A percentile compares a stretch with the other conserved stretches of the same genome.
These are phyloP conservation scores for Paraplagusia blochii DNA, from an alignment of 2,113 vertebrate species.

Conservation along the genomic window DNA sequence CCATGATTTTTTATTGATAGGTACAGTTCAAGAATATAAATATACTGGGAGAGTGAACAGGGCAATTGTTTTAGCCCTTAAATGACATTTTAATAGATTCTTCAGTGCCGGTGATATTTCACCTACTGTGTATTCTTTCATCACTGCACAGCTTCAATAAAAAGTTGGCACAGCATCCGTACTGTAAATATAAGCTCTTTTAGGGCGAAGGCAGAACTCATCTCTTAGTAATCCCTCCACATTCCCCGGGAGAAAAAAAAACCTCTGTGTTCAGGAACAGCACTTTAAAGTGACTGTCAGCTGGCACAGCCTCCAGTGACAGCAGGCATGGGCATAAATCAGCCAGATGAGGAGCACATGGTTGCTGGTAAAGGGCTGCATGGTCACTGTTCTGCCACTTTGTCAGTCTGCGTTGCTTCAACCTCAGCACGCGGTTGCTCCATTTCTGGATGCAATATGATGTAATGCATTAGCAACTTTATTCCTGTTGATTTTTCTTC, in stretches of 20 bases:
- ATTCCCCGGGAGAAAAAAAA: slow-evolving; percentile 28
- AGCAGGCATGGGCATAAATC: slow-evolving; percentile 44
- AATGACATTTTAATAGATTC: neutral
- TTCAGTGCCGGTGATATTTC: neutral
- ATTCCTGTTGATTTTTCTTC: neutral
- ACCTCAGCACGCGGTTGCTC: slow-evolving; percentile 8
- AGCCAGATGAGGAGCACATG: slow-evolving; percentile 58
- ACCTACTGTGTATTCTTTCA: neutral
- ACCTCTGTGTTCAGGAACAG: slow-evolving; percentile 27
- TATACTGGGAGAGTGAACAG: too few relatives aligned
- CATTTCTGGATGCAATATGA: neutral
- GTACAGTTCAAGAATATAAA: too few relatives aligned
- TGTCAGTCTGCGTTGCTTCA: slow-evolving; percentile 28
- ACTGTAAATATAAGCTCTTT: neutral
- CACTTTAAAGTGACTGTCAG: slow-evolving; percentile 23
- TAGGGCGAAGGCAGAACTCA: slow-evolving; percentile 7
- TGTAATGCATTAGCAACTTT: neutral
- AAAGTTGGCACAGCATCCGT: slow-evolving; percentile 8
- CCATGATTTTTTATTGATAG: too few relatives aligned
- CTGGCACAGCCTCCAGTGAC: slow-evolving; percentile 44
- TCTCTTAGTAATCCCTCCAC: slow-evolving; percentile 11
- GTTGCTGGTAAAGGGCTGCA: slow-evolving; percentile 42
- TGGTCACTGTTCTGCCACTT: slow-evolving; percentile 32
- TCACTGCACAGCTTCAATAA: neutral
- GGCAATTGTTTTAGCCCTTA: too few relatives aligned